Percentiles rank a stretch among this genome's conserved stretches.
These are phyloP conservation scores for Tipula lateralis DNA, from an alignment of 2,888 invertebrate species.

Conservation along the genomic window DNA sequence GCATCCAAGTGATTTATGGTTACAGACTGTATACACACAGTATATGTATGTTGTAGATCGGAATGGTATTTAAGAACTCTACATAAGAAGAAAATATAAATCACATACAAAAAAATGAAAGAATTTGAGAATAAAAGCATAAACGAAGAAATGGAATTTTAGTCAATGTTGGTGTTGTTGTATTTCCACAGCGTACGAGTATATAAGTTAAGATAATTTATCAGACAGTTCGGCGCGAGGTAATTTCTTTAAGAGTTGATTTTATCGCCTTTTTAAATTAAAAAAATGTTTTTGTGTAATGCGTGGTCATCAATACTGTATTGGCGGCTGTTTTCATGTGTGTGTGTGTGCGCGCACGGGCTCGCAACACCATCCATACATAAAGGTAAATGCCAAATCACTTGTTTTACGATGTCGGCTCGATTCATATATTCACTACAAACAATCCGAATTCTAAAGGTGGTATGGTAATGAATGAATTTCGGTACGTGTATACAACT, in stretches of 20 bases:
- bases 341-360: background rate
- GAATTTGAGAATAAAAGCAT: background rate
- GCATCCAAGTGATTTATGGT: background rate
- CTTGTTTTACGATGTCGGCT: slow-evolving; percentile 2
- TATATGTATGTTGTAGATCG: no score
- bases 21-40: slow-evolving; percentile 4
- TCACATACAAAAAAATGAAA: background rate
- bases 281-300: slow-evolving; percentile 6
- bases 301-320: slow-evolving; percentile 2
- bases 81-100: background rate
- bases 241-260: slow-evolving; percentile 11
- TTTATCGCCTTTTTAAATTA: slow-evolving; percentile 2
- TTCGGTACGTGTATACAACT: background rate
- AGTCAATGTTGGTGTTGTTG: background rate
- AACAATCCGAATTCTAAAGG: background rate
- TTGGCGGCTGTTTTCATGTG: no score
- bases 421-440: background rate
- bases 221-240: slow-evolving; percentile 19
- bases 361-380: background rate
- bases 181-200: background rate
- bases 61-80: background rate
- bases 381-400: background rate
- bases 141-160: slow-evolving; percentile 11
- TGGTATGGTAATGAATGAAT: background rate
- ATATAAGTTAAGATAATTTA: background rate